Conservation (phyloP, 2,797 vertebrate species). For the Karalla daura region DNA sequence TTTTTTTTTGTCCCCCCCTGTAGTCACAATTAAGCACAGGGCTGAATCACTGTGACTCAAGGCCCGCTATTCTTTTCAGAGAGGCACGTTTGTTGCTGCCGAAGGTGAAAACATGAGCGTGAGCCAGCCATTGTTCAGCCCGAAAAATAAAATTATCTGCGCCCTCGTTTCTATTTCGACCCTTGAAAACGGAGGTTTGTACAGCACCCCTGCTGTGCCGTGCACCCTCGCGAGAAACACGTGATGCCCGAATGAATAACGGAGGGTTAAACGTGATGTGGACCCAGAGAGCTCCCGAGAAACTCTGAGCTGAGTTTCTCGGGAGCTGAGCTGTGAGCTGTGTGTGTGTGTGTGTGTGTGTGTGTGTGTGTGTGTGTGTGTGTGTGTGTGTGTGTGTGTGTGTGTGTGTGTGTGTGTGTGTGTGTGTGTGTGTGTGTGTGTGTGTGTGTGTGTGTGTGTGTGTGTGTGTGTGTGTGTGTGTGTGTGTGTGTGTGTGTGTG, state of each 20-base stretch:
- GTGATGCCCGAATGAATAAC: slow-evolving; percentile 42
- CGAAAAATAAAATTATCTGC: slow-evolving; percentile 50
- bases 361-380: too few species aligned
- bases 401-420: too few species aligned
- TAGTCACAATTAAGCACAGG: neutral
- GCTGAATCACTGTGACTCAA: slow-evolving; percentile 41
- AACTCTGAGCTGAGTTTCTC: too few species aligned
- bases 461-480: too few species aligned
- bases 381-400: too few species aligned
- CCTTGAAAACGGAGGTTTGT: slow-evolving; percentile 47
- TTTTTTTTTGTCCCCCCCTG: too few species aligned
- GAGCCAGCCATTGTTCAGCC: slow-evolving; percentile 44
- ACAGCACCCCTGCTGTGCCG: slow-evolving; percentile 52
- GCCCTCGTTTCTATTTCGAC: slow-evolving; percentile 38
- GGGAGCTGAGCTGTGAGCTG: too few species aligned
- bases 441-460: too few species aligned
- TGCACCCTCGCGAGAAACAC: slow-evolving; percentile 44
- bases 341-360: too few species aligned
- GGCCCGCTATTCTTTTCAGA: slow-evolving; percentile 28
- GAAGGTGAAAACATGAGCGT: slow-evolving; percentile 50
- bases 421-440: too few species aligned
- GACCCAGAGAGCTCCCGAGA: too few species aligned
- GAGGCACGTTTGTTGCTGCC: slow-evolving; percentile 35
- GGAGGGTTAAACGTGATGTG: slow-evolving; percentile 22
- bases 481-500: too few species aligned